These are phyloP conservation scores for Rapana venosa DNA, from an alignment of 2,888 invertebrate species.

Conservation along the genomic window DNA sequence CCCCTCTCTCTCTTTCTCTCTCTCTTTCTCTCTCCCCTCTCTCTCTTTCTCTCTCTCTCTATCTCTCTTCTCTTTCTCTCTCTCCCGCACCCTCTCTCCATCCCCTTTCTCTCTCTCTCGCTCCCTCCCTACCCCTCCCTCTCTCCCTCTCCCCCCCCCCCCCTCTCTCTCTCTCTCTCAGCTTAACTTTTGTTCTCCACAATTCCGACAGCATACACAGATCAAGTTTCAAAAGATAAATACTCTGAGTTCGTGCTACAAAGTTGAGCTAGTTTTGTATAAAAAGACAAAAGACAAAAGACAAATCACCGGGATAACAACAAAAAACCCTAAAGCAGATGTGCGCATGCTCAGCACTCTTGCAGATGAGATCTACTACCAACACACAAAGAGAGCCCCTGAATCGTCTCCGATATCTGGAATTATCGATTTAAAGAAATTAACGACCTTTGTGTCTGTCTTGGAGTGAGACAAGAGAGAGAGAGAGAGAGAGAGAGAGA, in stretches of 20 bases:
- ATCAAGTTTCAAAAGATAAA: too few relatives aligned
- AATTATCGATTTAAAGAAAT: too few relatives aligned
- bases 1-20: conserved; percentile 1
- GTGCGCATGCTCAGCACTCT: neutral
- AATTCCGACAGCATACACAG: neutral
- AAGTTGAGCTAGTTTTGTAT: neutral
- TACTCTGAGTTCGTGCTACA: too few relatives aligned
- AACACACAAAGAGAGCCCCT: too few relatives aligned
- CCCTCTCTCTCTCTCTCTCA: conserved; percentile 19
- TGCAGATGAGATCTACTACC: neutral
- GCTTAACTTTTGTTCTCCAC: neutral
- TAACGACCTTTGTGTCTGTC: too few relatives aligned
- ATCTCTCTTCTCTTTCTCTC: neutral
- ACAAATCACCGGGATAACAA: neutral
- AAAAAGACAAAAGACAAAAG: neutral
- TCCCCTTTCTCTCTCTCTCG: neutral
- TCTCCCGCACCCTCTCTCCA: neutral
- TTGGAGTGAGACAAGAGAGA: too few relatives aligned
- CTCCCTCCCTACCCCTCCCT: too few relatives aligned
- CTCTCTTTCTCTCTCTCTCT: neutral
- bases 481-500: too few relatives aligned
- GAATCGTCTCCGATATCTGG: too few relatives aligned
- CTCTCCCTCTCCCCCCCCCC: neutral
- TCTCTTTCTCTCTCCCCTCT: neutral
- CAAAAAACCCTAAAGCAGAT: neutral